These are phyloP conservation scores for Takifugu bimaculatus DNA, from an alignment of 2,113 vertebrate genomes.

Conservation along the genomic window DNA sequence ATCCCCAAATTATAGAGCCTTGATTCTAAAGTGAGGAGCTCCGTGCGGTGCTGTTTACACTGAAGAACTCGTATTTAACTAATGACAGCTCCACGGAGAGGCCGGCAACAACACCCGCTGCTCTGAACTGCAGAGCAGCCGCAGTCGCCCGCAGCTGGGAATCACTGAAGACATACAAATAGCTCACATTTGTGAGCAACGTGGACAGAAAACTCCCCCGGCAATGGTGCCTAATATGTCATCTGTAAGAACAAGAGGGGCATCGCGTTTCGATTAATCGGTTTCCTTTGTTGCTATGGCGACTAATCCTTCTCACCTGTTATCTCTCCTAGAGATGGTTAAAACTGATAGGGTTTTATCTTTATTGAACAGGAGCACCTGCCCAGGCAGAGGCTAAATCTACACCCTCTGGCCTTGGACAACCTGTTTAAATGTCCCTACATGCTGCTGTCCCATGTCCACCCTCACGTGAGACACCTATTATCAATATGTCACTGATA, in stretches of 20 bases:
- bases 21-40: slow-evolving; percentile 25
- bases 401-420: slow-evolving; percentile 34
- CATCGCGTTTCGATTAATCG: slow-evolving; percentile 1
- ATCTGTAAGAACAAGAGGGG: background rate
- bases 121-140: slow-evolving; percentile 46
- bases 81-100: slow-evolving; percentile 48
- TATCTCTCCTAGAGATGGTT: slow-evolving; percentile 11
- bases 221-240: slow-evolving; percentile 9
- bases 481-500: slow-evolving; percentile 40
- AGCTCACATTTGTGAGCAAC: too few relatives aligned
- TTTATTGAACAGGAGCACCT: slow-evolving; percentile 23
- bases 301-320: slow-evolving; percentile 6
- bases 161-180: slow-evolving; percentile 14
- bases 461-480: slow-evolving; percentile 28
- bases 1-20: slow-evolving; percentile 45
- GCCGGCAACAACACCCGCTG: slow-evolving; percentile 24
- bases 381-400: slow-evolving; percentile 13
- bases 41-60: slow-evolving; percentile 44
- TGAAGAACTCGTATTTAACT: slow-evolving; percentile 50
- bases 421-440: slow-evolving; percentile 8
- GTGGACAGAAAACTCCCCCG: slow-evolving; percentile 20
- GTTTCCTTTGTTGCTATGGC: slow-evolving; percentile 6
- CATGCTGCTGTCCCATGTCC: slow-evolving; percentile 24
- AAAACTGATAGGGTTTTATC: slow-evolving; percentile 37
- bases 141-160: slow-evolving; percentile 42